These are phyloP conservation scores for Ceyx margarethae DNA, from an alignment of 2,113 vertebrate species.

Conservation along the genomic window DNA sequence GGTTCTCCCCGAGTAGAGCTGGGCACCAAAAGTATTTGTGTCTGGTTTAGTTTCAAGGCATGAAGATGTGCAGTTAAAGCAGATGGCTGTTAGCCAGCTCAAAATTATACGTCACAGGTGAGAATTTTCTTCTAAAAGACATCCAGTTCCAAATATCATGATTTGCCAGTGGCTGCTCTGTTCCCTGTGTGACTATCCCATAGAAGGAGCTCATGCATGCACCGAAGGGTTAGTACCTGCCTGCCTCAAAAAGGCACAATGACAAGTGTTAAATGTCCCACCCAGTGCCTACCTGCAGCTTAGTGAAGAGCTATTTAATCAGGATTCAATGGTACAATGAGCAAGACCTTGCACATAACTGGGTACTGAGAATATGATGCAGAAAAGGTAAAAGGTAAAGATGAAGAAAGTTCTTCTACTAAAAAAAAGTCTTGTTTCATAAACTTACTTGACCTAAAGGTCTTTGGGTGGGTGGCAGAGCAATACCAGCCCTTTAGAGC, in stretches of 20 bases:
- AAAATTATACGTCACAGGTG: background rate
- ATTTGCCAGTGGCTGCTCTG: background rate
- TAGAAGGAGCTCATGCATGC: background rate
- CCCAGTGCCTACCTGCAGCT: background rate
- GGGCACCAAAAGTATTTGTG: background rate
- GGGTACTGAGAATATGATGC: background rate
- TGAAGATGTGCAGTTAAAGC: background rate
- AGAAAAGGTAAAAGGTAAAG: background rate
- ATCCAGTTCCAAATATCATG: background rate
- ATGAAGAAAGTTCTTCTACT: background rate
- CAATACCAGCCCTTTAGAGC: background rate
- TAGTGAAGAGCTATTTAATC: background rate
- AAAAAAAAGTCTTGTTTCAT: background rate
- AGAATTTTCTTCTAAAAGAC: background rate
- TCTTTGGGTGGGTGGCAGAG: background rate
- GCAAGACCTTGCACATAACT: background rate
- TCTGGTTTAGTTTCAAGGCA: background rate
- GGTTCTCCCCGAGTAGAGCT: background rate
- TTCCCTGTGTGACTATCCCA: background rate
- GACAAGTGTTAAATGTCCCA: background rate
- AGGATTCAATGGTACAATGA: background rate
- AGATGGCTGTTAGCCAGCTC: background rate
- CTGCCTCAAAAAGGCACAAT: too few relatives aligned
- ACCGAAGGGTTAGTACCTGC: background rate
- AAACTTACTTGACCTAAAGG: background rate